Evolutionary conservation across 2,113 vertebrate species (phyloP).

Genomic region (Elephantulus edwardii): DNA sequence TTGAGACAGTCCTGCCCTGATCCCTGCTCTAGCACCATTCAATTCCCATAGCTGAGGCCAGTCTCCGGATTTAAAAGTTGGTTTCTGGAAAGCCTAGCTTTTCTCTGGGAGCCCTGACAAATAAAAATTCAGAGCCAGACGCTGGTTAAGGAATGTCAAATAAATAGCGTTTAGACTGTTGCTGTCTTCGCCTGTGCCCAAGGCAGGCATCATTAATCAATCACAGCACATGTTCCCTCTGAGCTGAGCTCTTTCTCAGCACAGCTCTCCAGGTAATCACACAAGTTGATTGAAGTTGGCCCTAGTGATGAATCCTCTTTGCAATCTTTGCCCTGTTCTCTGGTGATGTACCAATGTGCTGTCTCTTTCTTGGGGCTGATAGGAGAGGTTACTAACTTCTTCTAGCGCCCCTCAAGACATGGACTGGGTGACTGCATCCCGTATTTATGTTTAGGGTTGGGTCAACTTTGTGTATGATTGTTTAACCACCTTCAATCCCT

Average conservation of each 20-base stretch:
- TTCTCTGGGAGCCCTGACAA: constrained; percentile 4
- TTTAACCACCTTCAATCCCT: background rate
- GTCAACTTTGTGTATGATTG: background rate
- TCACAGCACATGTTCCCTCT: background rate
- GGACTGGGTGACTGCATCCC: background rate
- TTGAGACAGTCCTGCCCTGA: background rate
- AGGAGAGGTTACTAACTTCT: background rate
- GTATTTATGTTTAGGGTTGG: background rate
- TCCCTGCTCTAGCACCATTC: background rate
- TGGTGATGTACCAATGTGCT: background rate
- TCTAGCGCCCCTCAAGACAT: background rate
- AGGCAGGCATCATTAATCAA: constrained; percentile 52
- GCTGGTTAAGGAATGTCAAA: background rate
- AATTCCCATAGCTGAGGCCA: background rate
- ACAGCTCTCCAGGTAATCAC: background rate
- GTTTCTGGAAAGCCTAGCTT: background rate
- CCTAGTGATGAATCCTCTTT: background rate
- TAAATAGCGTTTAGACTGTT: background rate
- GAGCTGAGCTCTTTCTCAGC: background rate
- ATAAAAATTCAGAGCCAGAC: constrained; percentile 16
- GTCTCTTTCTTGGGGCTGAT: background rate
- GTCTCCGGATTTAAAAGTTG: background rate
- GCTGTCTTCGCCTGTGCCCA: background rate
- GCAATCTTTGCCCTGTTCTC: background rate
- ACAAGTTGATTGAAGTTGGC: background rate